These are phyloP conservation scores for Bubalus kerabau DNA, from an alignment of 2,113 vertebrate species.

Conservation along the genomic window DNA sequence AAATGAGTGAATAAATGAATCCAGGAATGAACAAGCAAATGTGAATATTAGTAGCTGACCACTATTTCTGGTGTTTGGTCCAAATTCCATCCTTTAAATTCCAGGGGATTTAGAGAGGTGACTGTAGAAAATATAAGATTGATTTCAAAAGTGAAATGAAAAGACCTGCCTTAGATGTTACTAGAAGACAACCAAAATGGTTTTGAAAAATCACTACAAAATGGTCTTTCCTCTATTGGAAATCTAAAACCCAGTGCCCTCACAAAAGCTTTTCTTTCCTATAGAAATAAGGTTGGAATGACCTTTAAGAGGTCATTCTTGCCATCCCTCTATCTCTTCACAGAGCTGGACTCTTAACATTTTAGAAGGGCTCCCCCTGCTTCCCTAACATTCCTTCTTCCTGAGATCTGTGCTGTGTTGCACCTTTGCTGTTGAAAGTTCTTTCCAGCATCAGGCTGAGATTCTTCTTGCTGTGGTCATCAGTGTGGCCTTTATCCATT, in stretches of 20 bases:
- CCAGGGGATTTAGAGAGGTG: background rate
- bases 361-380: background rate
- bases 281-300: background rate
- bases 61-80: background rate
- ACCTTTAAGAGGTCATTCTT: background rate
- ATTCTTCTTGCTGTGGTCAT: background rate
- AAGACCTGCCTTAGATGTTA: background rate
- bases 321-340: background rate
- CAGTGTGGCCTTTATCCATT: background rate
- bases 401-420: rapidly evolving
- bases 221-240: background rate
- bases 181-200: background rate
- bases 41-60: background rate
- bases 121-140: background rate
- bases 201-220: background rate
- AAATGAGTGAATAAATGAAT: background rate
- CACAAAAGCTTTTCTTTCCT: background rate
- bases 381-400: background rate
- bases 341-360: background rate
- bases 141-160: background rate
- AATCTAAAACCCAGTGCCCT: background rate
- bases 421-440: background rate
- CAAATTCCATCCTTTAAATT: background rate
- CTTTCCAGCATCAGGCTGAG: background rate
- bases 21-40: background rate